phyloP scores from a whole-genome alignment of 2,888 invertebrate species.

The Plebejus melissa region DNA sequence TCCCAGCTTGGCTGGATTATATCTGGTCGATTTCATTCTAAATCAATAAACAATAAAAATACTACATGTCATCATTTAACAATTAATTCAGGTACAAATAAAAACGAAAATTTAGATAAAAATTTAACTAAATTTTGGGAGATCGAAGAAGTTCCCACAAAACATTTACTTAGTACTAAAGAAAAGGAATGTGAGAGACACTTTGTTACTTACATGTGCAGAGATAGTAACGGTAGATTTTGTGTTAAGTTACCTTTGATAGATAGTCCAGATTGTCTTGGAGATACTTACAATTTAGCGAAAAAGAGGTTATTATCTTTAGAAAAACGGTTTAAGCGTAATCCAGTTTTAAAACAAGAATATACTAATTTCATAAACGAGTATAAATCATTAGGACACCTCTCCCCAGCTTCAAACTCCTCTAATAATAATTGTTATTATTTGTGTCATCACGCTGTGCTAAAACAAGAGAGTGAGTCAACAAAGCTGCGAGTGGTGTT shows the following conservation, averaged over 20 bases:
- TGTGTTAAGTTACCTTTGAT: conserved; percentile 21
- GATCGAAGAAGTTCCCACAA: conserved; percentile 38
- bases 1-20: conserved; percentile 41
- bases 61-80: conserved; percentile 32
- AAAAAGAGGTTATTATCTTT: no score
- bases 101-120: conserved; percentile 31
- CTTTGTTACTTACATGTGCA: conserved; percentile 34
- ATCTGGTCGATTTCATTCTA: conserved; percentile 36
- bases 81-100: not conserved
- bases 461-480: conserved; percentile 36
- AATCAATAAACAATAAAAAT: not conserved
- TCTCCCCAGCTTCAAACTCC: conserved; percentile 22
- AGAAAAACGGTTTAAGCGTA: no score
- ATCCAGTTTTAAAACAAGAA: not conserved
- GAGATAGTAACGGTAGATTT: conserved; percentile 19
- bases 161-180: conserved; percentile 30
- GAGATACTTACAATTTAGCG: conserved; percentile 30
- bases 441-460: conserved; percentile 37
- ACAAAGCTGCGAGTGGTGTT: conserved; percentile 40
- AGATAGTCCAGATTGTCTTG: conserved; percentile 33
- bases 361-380: not conserved
- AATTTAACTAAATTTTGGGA: conserved; percentile 32
- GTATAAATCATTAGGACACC: conserved; percentile 29
- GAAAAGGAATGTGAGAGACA: conserved; percentile 38
- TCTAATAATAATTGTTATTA: conserved; percentile 27